Conservation (phyloP, 2,888 invertebrate genomes). For the Rosalia funebris region DNA sequence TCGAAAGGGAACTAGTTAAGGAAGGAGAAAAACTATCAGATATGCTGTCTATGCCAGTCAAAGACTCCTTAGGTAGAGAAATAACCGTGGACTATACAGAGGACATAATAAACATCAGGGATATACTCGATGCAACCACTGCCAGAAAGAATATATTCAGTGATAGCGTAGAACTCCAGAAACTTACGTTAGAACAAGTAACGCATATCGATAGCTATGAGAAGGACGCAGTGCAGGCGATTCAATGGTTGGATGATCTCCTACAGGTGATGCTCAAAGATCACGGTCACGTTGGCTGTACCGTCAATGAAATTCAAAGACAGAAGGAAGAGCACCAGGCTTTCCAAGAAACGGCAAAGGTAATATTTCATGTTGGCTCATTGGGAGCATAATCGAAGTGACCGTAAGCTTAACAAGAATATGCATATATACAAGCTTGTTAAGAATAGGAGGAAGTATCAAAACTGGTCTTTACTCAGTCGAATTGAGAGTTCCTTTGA, state of each 20-base stretch:
- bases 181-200: constrained; percentile 81
- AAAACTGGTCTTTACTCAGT: no score
- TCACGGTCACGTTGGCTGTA: constrained; percentile 79
- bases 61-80: constrained; percentile 79
- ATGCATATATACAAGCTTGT: no score
- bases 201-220: constrained; percentile 81
- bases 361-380: no score
- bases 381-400: no score
- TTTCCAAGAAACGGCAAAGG: constrained; percentile 81
- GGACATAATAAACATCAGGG: constrained; percentile 77
- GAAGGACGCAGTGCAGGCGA: constrained; percentile 78
- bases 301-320: constrained; percentile 76
- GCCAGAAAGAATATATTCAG: constrained; percentile 77
- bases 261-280: constrained; percentile 75
- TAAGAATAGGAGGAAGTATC: no score
- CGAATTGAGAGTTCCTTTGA: no score
- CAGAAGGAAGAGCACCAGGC: constrained; percentile 80
- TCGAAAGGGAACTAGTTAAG: constrained; percentile 75
- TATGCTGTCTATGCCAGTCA: constrained; percentile 80
- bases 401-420: no score
- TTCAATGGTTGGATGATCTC: constrained; percentile 81
- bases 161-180: constrained; percentile 80
- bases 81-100: constrained; percentile 75
- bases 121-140: constrained; percentile 75
- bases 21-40: constrained; percentile 83